Evolutionary conservation across 2,888 invertebrate genomes (phyloP), one percentile per base, ranked within the genome.

Genomic region (Drosophila mercatorum): DNA sequence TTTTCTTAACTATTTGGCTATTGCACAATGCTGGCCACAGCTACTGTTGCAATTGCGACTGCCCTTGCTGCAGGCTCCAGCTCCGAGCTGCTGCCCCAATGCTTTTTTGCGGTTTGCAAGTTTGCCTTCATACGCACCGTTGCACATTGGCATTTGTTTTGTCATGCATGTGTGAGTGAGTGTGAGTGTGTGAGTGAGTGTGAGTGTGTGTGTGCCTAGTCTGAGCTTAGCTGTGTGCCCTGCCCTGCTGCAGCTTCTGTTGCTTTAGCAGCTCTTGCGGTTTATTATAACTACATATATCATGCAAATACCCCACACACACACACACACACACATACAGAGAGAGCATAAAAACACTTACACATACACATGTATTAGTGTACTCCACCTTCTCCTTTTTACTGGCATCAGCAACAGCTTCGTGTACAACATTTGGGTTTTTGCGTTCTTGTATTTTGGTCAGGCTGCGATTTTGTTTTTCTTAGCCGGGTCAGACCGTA

Each of bases 211-310:
- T 65, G 49, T 63, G 36, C 26, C 31, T 57, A 59, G 60, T 12
- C 66, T 47, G 60, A 38, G 56, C 57, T 69, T 64, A 49, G 53
- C 55, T 47, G 61, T 56, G 28, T 28, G 63, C 40, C 40, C 68
- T 67, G 65, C 53, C 52, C 52, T 64, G 65, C 62, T 75, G 56
- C 65, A 55, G 60, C 65, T 67, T 36, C 59, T 79, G 73, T 63
- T 77, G 75, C 88, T 63, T 71, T 76, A 74, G 75, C 76, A 78
- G 82, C 82, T 89, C 82, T 81, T 86, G 88, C 71, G 85, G 85
- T 89, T 85, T 88, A 84, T 88, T 89, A 85, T 88, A 88, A 81
- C 83, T 89, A 76, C 78, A 86, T 89, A 84, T 82, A 88, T 89
- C 89, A 89, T 81, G 75, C 82, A 87, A 81, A 87, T 76, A 76